Evolutionary conservation across 2,797 vertebrate species (phyloP).

Genomic region (Sebastes elongatus): DNA sequence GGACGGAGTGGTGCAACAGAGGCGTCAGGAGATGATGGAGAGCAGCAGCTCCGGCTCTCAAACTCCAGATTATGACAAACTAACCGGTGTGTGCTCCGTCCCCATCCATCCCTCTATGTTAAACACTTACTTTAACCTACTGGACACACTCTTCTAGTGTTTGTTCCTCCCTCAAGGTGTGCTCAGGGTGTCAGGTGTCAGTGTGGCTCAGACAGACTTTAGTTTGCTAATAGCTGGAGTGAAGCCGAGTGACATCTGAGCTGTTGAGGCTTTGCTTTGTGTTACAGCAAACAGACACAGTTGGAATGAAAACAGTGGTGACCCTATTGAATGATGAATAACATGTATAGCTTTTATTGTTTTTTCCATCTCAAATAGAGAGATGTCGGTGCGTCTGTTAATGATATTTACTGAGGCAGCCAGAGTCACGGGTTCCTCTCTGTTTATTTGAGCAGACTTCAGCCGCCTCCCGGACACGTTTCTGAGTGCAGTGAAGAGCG

Average conservation of each 20-base stretch:
- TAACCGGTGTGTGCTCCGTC: slow-evolving; percentile 79
- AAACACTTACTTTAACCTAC: neutral
- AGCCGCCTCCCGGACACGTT: slow-evolving; percentile 81
- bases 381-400: neutral
- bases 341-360: neutral
- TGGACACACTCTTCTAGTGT: neutral
- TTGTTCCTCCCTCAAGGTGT: neutral
- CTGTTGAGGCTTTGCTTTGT: slow-evolving; percentile 1
- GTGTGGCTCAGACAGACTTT: slow-evolving; percentile 1
- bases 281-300: neutral
- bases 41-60: slow-evolving; percentile 94
- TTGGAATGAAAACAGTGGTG: neutral
- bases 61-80: slow-evolving; percentile 91
- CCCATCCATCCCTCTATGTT: neutral
- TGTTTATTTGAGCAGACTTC: slow-evolving; percentile 78
- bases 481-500: slow-evolving; percentile 83
- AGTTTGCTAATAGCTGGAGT: slow-evolving; percentile 23
- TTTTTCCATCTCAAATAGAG: neutral
- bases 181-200: slow-evolving; percentile 20
- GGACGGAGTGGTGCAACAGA: slow-evolving; percentile 84
- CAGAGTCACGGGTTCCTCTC: slow-evolving; percentile 6
- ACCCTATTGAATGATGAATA: neutral
- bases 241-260: slow-evolving; percentile 32
- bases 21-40: slow-evolving; percentile 87
- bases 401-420: slow-evolving; percentile 34